Conservation (phyloP, 2,888 invertebrate species). For the Sinopyrophorus schimmeli region DNA sequence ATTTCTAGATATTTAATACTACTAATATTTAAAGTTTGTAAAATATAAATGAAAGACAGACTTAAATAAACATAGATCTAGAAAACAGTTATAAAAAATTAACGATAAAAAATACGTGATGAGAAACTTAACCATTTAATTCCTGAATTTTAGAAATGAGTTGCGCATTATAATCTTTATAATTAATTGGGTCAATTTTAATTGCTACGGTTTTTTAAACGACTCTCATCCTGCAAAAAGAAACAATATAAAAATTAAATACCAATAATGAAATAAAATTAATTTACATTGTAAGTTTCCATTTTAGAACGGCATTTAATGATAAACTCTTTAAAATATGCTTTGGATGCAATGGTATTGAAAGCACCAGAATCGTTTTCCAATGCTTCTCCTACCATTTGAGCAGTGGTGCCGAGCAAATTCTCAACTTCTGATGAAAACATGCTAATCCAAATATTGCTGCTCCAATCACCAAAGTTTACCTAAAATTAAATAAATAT, state of each 20-base stretch:
- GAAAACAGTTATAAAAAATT: no score
- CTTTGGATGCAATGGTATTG: constrained; percentile 69
- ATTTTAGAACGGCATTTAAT: constrained; percentile 86
- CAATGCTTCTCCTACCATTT: constrained; percentile 78
- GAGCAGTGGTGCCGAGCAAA: constrained; percentile 70
- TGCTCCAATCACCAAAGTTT: constrained; percentile 84
- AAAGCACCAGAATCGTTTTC: constrained; percentile 69
- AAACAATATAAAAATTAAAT: constrained; percentile 39
- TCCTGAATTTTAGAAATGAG: constrained; percentile 56
- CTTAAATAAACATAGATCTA: no score
- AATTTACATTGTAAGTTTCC: constrained; percentile 85
- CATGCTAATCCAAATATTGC: constrained; percentile 86
- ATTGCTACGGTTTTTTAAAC: constrained; percentile 77
- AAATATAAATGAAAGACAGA: no score
- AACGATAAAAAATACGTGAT: no score
- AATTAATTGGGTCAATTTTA: constrained; percentile 72
- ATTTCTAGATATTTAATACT: no score
- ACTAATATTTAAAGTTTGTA: no score
- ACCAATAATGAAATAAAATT: no score
- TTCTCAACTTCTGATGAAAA: constrained; percentile 85
- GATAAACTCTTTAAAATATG: constrained; percentile 77
- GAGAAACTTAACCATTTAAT: constrained; percentile 14
- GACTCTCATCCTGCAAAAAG: constrained; percentile 71
- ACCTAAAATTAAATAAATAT: no score
- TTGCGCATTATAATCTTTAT: constrained; percentile 73